phyloP scores from a whole-genome alignment of 1,140 invertebrate genomes.

The Planococcus citri region DNA sequence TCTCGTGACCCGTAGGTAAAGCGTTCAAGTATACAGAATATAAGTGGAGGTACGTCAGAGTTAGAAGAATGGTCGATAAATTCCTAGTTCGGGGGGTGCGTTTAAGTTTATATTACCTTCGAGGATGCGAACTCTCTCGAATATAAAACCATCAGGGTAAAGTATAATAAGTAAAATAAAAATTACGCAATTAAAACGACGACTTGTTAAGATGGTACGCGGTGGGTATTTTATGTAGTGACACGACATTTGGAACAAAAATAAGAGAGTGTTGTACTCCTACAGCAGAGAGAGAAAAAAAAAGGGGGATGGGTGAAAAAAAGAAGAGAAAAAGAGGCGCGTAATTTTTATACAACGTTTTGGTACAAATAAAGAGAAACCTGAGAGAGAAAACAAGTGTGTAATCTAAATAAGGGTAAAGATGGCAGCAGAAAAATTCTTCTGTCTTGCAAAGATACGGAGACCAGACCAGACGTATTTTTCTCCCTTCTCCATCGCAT shows the following conservation, averaged over 20 bases:
- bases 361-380: no score
- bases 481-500: neutral
- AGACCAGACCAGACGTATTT: neutral
- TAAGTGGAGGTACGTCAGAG: no score
- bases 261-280: neutral
- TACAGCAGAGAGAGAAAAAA: no score
- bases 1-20: no score
- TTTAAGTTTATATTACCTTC: neutral
- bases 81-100: neutral
- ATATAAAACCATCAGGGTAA: neutral
- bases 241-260: neutral
- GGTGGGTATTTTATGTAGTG: neutral
- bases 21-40: no score
- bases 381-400: no score
- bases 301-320: no score
- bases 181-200: neutral
- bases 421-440: slow-evolving; percentile 8
- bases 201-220: neutral
- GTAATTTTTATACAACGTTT: neutral
- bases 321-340: neutral
- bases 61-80: neutral
- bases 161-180: neutral
- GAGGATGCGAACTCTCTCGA: neutral
- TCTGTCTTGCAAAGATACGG: slow-evolving; percentile 9
- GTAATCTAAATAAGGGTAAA: slow-evolving; percentile 7